Percentiles rank a stretch among this genome's conserved stretches.
phyloP scores from a whole-genome alignment of 1,140 invertebrate genomes.

The Dendrolimus kikuchii region DNA sequence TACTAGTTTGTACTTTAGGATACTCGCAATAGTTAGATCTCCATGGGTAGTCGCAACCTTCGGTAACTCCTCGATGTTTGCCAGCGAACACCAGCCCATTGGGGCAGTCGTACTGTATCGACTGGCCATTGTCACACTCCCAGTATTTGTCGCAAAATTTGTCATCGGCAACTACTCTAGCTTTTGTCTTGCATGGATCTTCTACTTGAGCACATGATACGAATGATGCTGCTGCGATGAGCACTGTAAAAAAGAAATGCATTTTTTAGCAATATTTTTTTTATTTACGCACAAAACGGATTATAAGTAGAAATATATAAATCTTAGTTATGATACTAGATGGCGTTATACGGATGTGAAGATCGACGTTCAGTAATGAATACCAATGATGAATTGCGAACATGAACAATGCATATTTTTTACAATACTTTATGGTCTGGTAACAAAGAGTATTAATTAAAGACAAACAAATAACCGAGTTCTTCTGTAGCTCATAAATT shows the following conservation, averaged over 20 bases:
- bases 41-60: constrained; percentile 93
- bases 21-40: constrained; percentile 88
- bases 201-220: constrained; percentile 62
- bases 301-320: neutral
- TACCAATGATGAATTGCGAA: no score
- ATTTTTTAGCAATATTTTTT: neutral
- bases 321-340: no score
- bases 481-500: no score
- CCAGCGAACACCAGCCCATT: constrained; percentile 92
- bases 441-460: no score
- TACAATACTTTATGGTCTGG: no score
- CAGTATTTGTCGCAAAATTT: constrained; percentile 91
- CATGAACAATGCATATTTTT: no score
- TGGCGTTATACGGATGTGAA: no score
- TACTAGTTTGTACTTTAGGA: constrained; percentile 66
- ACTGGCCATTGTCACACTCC: constrained; percentile 84
- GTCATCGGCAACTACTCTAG: constrained; percentile 81
- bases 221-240: constrained; percentile 29
- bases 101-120: constrained; percentile 89
- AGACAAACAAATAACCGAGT: no score
- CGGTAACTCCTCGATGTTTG: constrained; percentile 87
- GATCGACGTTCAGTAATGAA: no score
- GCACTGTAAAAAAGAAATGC: constrained; percentile 21
- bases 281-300: neutral
- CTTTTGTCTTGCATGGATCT: constrained; percentile 85